Conservation (phyloP, 1,140 invertebrate species). For the Oedothorax gibbosus region DNA sequence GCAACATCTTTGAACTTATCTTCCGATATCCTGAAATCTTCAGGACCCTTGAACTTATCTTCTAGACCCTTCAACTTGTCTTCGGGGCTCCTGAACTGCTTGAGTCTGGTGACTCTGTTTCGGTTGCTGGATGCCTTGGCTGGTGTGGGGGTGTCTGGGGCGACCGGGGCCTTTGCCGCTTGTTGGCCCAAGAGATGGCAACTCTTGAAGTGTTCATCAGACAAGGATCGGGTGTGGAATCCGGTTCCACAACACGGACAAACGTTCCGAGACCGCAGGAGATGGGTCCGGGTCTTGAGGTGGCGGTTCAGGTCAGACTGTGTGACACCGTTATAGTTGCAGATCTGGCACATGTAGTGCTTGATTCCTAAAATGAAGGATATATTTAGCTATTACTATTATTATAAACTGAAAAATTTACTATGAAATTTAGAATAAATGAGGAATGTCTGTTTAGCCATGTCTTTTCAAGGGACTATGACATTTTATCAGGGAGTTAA, state of each 20-base stretch:
- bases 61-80: slow-evolving; percentile 50
- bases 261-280: slow-evolving; percentile 67
- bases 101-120: slow-evolving; percentile 46
- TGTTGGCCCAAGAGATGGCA: slow-evolving; percentile 44
- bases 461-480: too few species aligned
- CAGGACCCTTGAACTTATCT: neutral
- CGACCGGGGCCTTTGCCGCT: slow-evolving; percentile 3
- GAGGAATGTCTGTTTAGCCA: too few species aligned
- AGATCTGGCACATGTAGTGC: slow-evolving; percentile 70
- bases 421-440: too few species aligned
- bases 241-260: slow-evolving; percentile 69
- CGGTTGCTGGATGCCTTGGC: slow-evolving; percentile 23
- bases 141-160: neutral
- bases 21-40: too few species aligned
- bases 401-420: too few species aligned
- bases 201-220: slow-evolving; percentile 62
- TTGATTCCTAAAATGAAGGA: slow-evolving; percentile 68
- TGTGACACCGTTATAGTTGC: slow-evolving; percentile 72
- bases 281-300: slow-evolving; percentile 71
- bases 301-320: slow-evolving; percentile 73
- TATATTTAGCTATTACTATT: neutral
- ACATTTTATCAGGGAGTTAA: too few species aligned
- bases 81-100: slow-evolving; percentile 47
- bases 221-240: slow-evolving; percentile 66
- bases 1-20: too few species aligned